A percentile compares a stretch with the other conserved stretches of the same genome.
phyloP scores from a whole-genome alignment of 2,113 vertebrate genomes.

The Chlorodrepanis virens region DNA sequence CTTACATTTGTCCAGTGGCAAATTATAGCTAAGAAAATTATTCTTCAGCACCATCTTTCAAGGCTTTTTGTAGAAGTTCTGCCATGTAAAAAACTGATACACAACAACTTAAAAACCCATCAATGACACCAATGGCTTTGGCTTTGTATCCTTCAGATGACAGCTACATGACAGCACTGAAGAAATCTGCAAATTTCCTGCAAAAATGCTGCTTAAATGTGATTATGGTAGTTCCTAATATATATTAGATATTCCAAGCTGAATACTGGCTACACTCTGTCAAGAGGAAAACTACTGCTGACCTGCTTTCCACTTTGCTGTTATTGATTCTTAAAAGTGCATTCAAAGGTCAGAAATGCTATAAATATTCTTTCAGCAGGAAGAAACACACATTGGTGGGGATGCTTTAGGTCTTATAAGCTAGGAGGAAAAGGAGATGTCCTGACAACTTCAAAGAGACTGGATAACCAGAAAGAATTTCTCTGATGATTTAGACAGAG shows the following conservation, averaged over 20 bases:
- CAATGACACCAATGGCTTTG: not conserved
- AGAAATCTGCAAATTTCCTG: not conserved
- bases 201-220: not conserved
- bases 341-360: conserved; percentile 63
- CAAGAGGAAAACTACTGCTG: not conserved
- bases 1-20: not conserved
- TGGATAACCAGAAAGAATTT: conserved; percentile 3
- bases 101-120: not conserved
- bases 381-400: not conserved
- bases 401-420: not conserved
- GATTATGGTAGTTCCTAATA: not conserved
- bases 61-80: not conserved
- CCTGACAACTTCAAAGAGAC: conserved; percentile 22
- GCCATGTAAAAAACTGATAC: not conserved
- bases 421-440: not conserved
- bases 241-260: not conserved
- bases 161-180: not conserved
- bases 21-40: not conserved
- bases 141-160: not conserved
- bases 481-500: not conserved
- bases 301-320: not conserved
- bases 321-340: conserved; percentile 47
- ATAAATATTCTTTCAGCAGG: conserved; percentile 63
- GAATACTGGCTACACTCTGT: not conserved
- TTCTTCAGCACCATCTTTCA: not conserved